Conservation (phyloP, 2,888 invertebrate genomes). For the Falcaria lacertinaria region DNA sequence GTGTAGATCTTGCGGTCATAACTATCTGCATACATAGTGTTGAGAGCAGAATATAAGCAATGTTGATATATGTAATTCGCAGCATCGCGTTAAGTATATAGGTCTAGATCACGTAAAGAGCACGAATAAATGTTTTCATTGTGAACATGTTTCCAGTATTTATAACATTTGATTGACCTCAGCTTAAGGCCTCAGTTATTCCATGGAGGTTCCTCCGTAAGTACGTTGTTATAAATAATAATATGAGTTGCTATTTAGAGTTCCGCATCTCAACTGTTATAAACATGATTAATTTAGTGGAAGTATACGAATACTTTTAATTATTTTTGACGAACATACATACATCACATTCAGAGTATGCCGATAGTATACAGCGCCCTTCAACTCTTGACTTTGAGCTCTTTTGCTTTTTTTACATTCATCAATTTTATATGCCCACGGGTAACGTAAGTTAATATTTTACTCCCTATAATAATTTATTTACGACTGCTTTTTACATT, state of each 20-base stretch:
- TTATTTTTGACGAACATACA: too few species aligned
- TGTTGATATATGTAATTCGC: conserved; percentile 14
- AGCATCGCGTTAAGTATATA: conserved; percentile 32
- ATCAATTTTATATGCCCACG: too few species aligned
- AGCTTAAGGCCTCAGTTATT: conserved; percentile 43
- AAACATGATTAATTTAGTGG: too few species aligned
- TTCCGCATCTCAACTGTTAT: background rate
- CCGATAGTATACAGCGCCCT: too few species aligned
- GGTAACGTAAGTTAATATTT: too few species aligned
- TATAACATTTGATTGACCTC: conserved; percentile 66
- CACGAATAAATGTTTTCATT: conserved; percentile 44
- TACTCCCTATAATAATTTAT: too few species aligned
- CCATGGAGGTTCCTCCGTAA: conserved; percentile 17
- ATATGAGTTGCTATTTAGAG: background rate
- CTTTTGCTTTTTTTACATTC: too few species aligned
- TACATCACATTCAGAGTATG: too few species aligned
- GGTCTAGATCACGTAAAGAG: conserved; percentile 34
- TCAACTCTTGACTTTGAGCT: too few species aligned
- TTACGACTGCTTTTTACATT: too few species aligned
- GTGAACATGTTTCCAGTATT: conserved; percentile 47
- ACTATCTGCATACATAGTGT: conserved; percentile 21
- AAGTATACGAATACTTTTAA: too few species aligned
- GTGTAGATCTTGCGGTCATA: conserved; percentile 14
- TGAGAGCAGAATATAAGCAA: conserved; percentile 21
- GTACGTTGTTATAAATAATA: conserved; percentile 3